Conservation (phyloP, 2,797 vertebrate genomes). For the Silurus lanzhouensis region DNA sequence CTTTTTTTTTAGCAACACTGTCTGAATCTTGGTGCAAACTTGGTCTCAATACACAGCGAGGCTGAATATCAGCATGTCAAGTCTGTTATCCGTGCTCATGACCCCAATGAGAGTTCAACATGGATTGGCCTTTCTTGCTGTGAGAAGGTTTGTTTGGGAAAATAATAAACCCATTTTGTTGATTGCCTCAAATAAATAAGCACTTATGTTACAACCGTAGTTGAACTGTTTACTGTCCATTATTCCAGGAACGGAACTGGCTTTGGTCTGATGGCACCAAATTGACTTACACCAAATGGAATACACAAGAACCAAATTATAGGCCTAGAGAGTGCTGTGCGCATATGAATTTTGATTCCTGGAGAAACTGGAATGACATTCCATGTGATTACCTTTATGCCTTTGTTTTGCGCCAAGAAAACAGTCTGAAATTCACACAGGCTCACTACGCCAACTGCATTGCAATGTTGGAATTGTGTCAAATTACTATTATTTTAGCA, state of each 20-base stretch:
- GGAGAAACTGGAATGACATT: neutral
- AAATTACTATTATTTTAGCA: no score
- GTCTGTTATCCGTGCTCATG: constrained; percentile 1
- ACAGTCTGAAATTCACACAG: no score
- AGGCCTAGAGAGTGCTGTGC: neutral
- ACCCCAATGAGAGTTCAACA: neutral
- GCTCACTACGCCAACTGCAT: no score
- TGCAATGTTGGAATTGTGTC: no score
- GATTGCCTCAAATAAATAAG: neutral
- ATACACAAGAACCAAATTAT: neutral
- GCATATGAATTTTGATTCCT: neutral
- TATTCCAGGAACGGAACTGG: neutral
- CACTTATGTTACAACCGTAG: neutral
- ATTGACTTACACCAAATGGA: constrained; percentile 17
- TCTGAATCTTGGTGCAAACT: neutral
- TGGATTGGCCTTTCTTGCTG: constrained; percentile 22
- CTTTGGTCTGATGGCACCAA: constrained; percentile 25
- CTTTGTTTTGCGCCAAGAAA: no score
- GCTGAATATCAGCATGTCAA: constrained; percentile 18
- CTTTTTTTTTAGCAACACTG: neutral
- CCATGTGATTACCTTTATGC: no score
- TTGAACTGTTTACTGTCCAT: neutral
- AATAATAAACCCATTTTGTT: neutral
- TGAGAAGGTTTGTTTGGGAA: neutral
- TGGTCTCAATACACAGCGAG: constrained; percentile 22